Evolutionary conservation across 2,888 invertebrate species (phyloP), one percentile per base, ranked within the genome.

Genomic region (Chymomyza procnemis): DNA sequence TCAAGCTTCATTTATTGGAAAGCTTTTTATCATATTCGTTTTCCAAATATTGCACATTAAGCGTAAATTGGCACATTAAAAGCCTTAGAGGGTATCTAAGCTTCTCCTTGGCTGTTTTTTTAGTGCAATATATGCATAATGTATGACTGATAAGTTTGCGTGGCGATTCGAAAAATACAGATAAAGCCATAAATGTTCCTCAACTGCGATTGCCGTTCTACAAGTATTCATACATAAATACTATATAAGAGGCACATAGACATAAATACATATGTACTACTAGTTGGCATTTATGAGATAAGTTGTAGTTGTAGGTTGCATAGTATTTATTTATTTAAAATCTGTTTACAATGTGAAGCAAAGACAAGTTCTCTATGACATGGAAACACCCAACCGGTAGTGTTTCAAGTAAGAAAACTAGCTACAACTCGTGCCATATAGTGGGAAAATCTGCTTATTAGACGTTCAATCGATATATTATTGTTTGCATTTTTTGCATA

Each of bases 161-260:
- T 57, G 22, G 21, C 34, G 14, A 18, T 22, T 34, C 9, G 55
- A 65, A 69, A 57, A 55, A 62, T 30, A 12, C 41, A 73, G 79
- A 84, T 81, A 75, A 81, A 60, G 73, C 2, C 26, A 9, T 57
- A 67, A 69, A 67, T 60, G 30, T 56, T 16, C 14, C 50, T 41
- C 67, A 47, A 59, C 61, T 52, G 47, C 46, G 47, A 47, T 48
- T 60, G 16, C 3, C 41, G 41, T 26, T 47, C 26, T 9, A 30
- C 6, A 68, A 18, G 21, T 30, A 1, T 26, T 30, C 4, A 6
- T n/a, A n/a, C n/a, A n/a, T n/a, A n/a, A n/a, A n/a, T n/a, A n/a
- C n/a, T n/a, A n/a, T n/a, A n/a, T n/a, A n/a, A n/a, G n/a, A n/a
- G n/a, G n/a, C n/a, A n/a, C 16, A 4, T 9, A 16, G 4, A 34